Base-by-base conservation (phyloP, 2,888 invertebrate species). In the Meteorus cinctellus region DNA sequence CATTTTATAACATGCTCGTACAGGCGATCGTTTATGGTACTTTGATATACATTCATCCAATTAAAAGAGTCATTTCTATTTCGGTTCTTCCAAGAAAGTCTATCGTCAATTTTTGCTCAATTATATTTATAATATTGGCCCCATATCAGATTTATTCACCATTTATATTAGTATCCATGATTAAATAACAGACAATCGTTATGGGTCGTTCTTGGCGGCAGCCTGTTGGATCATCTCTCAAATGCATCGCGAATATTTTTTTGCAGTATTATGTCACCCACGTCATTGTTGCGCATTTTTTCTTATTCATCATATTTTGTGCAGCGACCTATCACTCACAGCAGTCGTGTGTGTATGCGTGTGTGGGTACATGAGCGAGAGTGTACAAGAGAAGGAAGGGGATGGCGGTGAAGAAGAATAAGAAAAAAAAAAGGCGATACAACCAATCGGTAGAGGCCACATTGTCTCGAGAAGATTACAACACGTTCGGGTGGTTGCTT, bases 381-480 rank as follows among this genome's bases (percentile, higher is more conserved):
- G 48, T 14, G 4, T 48, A 14, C 4, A 6, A n/a, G n/a, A 48
- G n/a, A 16, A 5, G 12, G 8, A 41, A 16, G 16, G n/a, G 4
- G 48, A 16, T n/a, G 16, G n/a, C 4, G 16, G 55, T 6, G n/a
- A 55, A 19, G 10, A 8, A 55, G 48, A 45, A n/a, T n/a, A 16
- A 48, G 48, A 55, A 55, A 6, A 41, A 51, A 16, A 59, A 60
- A 51, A 67, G 82, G 82, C 2, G 3, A 12, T 12, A 12, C 8
- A 41, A 41, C 84, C 84, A 84, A 84, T 85, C 84, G 84, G 86
- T 83, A 86, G 85, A 83, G 85, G 84, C 86, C 85, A 76, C 79
- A 89, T 89, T 89, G 89, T 89, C 88, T 89, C 88, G 86, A 87
- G 87, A 87, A 88, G 86, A 89, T 89, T 89, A 86, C 89, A 88